These are phyloP conservation scores for Drosophila histrio DNA, from an alignment of 2,888 invertebrate genomes.

Conservation along the genomic window DNA sequence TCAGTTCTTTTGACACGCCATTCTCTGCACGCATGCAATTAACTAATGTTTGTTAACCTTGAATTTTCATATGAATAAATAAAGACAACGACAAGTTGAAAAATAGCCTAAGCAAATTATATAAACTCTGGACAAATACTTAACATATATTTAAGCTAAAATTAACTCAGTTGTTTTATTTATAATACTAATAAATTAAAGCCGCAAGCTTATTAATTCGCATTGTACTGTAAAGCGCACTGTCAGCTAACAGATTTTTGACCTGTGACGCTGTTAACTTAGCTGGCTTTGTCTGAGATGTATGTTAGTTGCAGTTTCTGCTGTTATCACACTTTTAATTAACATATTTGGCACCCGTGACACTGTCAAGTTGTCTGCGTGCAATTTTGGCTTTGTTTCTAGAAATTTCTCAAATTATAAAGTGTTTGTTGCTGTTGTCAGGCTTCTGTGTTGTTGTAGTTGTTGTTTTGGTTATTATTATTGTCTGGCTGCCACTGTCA, in stretches of 20 bases:
- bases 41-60: constrained; percentile 29
- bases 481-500: constrained; percentile 70
- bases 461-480: constrained; percentile 32
- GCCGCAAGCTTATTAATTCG: no score
- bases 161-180: no score
- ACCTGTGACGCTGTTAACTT: not conserved
- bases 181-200: no score
- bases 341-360: constrained; percentile 12
- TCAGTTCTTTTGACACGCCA: constrained; percentile 8
- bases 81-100: no score
- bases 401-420: constrained; percentile 29
- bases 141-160: no score
- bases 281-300: not conserved
- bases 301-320: not conserved
- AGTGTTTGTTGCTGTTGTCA: constrained; percentile 35
- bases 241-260: not conserved
- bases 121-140: no score
- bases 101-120: not conserved
- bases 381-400: constrained; percentile 5
- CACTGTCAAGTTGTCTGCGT: not conserved
- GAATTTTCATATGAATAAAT: not conserved
- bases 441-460: not conserved
- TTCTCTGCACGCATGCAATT: constrained; percentile 10
- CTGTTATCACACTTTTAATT: constrained; percentile 24
- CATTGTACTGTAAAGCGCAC: no score